Evolutionary conservation across 2,888 invertebrate species (phyloP), one percentile per base, ranked within the genome.

Genomic region (Microctonus hyperodae): DNA sequence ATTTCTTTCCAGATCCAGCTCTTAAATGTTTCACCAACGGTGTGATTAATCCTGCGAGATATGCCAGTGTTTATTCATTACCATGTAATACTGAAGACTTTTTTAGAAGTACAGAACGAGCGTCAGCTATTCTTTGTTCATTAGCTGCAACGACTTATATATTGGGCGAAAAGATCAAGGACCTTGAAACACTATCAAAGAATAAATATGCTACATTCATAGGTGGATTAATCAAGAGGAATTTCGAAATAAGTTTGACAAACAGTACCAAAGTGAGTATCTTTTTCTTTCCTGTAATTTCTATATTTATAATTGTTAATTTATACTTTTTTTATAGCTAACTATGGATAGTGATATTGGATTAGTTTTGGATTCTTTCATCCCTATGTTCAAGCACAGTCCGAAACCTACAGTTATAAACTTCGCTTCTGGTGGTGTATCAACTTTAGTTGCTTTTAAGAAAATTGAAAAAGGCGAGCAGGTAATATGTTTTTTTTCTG

Each of bases 61-160:
- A 58, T n/a, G 13, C 58, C 0, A 58, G 58, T 33, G 33, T 56
- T 20, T 56, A 33, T 16, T 23, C 37, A 11, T 58, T 58, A 37
- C 13, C 5, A 40, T 22, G 20, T 10, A 5, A 5, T 20, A 23
- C 0, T 20, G 23, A 13, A 25, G 20, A 22, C 23, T 11, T 4
- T 6, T 23, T 23, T 23, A 23, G 13, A 1, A 1, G 37, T 23
- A 7, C 20, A 4, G 0, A 6, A 37, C 0, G 2, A 7, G 23
- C 40, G 9, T n/a, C n/a, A 7, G 10, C 48, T 10, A 31, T 20
- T 20, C 5, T 44, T 11, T 28, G 10, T 16, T 28, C 10, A 10
- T 59, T 59, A 11, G 59, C 48, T 22, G 40, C 28, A 23, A 28
- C 31, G 4, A 59, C 44, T 16, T 20, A 25, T 3, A 23, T 51